These are phyloP conservation scores for Caenorhabditis macrosperma DNA, from an alignment of 2,888 invertebrate genomes.

Conservation along the genomic window DNA sequence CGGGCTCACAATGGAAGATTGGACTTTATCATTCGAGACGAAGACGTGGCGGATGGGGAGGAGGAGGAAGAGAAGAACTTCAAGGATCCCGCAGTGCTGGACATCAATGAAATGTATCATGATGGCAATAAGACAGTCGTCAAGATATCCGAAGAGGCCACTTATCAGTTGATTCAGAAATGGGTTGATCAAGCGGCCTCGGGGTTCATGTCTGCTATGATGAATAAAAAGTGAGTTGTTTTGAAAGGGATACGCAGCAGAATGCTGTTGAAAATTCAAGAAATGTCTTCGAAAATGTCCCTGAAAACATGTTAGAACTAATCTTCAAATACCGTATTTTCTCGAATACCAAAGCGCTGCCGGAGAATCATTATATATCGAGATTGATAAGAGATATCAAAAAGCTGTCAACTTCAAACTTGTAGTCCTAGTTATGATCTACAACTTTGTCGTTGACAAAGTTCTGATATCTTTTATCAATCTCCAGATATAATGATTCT, in stretches of 20 bases:
- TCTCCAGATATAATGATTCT: too few relatives aligned
- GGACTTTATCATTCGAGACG: conserved; percentile 48
- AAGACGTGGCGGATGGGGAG: conserved; percentile 32
- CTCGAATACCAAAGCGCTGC: too few relatives aligned
- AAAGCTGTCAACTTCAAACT: too few relatives aligned
- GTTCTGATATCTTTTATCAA: too few relatives aligned
- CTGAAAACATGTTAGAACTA: too few relatives aligned
- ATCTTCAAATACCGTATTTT: too few relatives aligned
- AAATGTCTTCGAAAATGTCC: too few relatives aligned
- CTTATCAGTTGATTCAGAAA: conserved; percentile 67
- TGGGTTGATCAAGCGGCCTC: conserved; percentile 75
- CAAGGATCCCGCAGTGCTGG: background rate
- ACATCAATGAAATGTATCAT: conserved; percentile 46
- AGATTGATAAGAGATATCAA: too few relatives aligned
- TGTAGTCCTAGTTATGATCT: too few relatives aligned
- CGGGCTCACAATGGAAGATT: conserved; percentile 29
- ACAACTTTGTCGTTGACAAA: too few relatives aligned
- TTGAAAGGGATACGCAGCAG: too few relatives aligned
- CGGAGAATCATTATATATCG: too few relatives aligned
- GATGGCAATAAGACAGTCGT: conserved; percentile 61
- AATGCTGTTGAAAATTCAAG: background rate
- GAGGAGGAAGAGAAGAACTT: background rate
- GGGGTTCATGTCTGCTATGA: conserved; percentile 74
- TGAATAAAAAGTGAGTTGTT: conserved; percentile 65
- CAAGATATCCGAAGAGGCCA: conserved; percentile 57